Percentiles rank a stretch among this genome's conserved stretches.
These are phyloP conservation scores for Medauroidea extradentata DNA, from an alignment of 1,140 invertebrate genomes.

Conservation along the genomic window DNA sequence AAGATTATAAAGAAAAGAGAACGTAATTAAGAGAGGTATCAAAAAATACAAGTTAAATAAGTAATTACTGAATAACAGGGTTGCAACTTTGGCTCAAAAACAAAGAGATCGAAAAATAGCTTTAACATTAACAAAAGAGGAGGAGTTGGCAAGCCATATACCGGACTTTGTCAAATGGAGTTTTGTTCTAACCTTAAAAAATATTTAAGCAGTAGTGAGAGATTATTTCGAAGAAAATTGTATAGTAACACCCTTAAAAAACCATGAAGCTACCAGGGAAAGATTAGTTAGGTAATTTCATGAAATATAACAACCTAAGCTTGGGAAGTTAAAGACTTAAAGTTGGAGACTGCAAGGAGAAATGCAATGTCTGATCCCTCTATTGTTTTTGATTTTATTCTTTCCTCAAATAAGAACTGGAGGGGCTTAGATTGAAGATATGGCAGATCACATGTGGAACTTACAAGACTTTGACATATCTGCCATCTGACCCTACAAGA, in stretches of 20 bases:
- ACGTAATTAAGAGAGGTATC: too few species aligned
- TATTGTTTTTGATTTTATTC: slow-evolving; percentile 22
- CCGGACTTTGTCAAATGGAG: not conserved
- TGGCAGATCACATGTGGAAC: slow-evolving; percentile 15
- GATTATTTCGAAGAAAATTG: not conserved
- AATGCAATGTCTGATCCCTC: slow-evolving; percentile 15
- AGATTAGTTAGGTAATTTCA: slow-evolving; percentile 1
- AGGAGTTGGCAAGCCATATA: not conserved
- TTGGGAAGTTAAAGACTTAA: not conserved
- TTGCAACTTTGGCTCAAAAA: too few species aligned
- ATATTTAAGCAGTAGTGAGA: not conserved
- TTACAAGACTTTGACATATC: slow-evolving; percentile 13
- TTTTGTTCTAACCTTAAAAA: not conserved
- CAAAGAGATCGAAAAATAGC: slow-evolving; percentile 4
- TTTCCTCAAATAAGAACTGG: not conserved
- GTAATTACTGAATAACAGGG: too few species aligned
- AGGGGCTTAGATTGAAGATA: slow-evolving; percentile 15
- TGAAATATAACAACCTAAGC: not conserved
- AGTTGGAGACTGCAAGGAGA: not conserved
- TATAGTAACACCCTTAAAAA: not conserved
- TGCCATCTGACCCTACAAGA: slow-evolving; percentile 8
- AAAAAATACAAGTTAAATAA: too few species aligned
- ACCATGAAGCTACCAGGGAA: not conserved
- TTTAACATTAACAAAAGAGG: not conserved
- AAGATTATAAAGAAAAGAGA: too few species aligned